A percentile compares a stretch with the other conserved stretches of the same genome.
These are phyloP conservation scores for Hyles lineata DNA, from an alignment of 2,888 invertebrate genomes.

Conservation along the genomic window DNA sequence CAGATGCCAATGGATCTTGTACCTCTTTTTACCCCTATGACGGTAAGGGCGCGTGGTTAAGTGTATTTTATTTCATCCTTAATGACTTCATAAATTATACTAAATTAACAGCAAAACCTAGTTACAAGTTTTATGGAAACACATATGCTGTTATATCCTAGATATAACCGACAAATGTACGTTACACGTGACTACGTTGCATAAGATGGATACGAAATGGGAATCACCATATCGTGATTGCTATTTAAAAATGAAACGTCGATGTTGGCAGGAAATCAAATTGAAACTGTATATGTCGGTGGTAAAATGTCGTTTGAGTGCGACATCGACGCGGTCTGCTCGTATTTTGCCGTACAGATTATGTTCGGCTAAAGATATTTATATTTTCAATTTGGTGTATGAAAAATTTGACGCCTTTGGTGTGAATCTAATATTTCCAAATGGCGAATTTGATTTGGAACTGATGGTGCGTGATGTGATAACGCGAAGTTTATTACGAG, in stretches of 20 bases:
- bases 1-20: too few relatives aligned
- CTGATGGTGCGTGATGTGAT: background rate
- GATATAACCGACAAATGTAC: background rate
- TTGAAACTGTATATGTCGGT: conserved; percentile 67
- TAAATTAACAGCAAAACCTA: too few relatives aligned
- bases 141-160: too few relatives aligned
- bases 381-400: conserved; percentile 21
- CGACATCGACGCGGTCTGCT: conserved; percentile 36
- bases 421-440: background rate
- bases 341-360: background rate
- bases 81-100: too few relatives aligned
- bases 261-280: conserved; percentile 69
- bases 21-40: too few relatives aligned
- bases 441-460: background rate
- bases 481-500: background rate
- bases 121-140: too few relatives aligned
- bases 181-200: conserved; percentile 3
- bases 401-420: conserved; percentile 20
- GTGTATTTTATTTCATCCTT: too few relatives aligned
- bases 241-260: conserved; percentile 75
- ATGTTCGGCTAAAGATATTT: conserved; percentile 18
- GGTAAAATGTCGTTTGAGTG: conserved; percentile 62
- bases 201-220: conserved; percentile 45
- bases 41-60: too few relatives aligned
- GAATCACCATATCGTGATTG: conserved; percentile 70